Evolutionary conservation across 2,113 vertebrate species (phyloP).

Genomic region (Crotophaga sulcirostris): DNA sequence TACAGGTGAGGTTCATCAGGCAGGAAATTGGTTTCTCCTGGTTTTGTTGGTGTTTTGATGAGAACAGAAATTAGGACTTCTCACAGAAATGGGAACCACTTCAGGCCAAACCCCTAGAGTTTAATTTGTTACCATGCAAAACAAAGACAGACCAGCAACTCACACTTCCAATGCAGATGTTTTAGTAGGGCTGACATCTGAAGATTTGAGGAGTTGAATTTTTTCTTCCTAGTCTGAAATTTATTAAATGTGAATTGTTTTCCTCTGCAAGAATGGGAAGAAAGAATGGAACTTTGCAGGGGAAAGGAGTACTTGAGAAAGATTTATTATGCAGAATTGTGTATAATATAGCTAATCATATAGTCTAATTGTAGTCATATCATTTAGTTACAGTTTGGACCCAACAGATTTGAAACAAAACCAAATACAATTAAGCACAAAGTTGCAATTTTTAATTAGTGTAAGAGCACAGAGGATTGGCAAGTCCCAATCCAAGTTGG

Average conservation of each 20-base stretch:
- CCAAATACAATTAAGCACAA: background rate
- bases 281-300: background rate
- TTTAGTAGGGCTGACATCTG: background rate
- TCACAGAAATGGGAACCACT: background rate
- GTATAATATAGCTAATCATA: background rate
- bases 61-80: background rate
- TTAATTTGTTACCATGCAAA: constrained; percentile 29
- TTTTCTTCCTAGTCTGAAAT: background rate
- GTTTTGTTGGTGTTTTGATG: background rate
- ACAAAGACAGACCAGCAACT: background rate
- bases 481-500: background rate
- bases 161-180: background rate
- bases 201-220: background rate
- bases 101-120: background rate
- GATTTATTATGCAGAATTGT: background rate
- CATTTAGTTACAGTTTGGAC: background rate
- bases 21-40: background rate
- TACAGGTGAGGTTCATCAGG: background rate
- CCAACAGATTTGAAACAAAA: background rate
- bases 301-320: background rate
- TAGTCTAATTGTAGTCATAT: background rate
- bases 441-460: background rate
- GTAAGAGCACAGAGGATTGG: background rate
- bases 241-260: background rate
- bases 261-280: background rate